A percentile compares a stretch with the other conserved stretches of the same genome.
phyloP scores from a whole-genome alignment of 2,888 invertebrate species.

The Phyto melanocephala region DNA sequence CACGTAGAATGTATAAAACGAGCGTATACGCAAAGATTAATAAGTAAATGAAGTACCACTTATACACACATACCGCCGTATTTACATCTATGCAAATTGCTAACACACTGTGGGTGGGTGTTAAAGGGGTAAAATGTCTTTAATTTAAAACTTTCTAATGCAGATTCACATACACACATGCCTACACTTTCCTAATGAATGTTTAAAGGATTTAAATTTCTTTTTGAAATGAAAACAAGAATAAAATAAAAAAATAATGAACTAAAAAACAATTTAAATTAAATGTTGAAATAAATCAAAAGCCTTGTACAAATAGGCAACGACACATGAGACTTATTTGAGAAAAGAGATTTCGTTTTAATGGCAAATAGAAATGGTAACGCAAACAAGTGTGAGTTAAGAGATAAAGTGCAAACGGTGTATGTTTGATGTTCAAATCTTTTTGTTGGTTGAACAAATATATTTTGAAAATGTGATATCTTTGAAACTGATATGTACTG shows the following conservation, averaged over 20 bases:
- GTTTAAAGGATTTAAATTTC: conserved; percentile 9
- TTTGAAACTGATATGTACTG: no score
- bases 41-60: conserved; percentile 14
- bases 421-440: not conserved
- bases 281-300: conserved; percentile 57
- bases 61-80: not conserved
- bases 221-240: not conserved
- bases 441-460: not conserved
- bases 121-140: not conserved
- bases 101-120: not conserved
- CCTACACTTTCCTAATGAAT: conserved; percentile 11
- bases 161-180: not conserved
- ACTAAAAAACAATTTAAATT: conserved; percentile 45
- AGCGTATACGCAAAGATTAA: conserved; percentile 42
- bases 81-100: not conserved
- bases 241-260: no score
- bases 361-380: not conserved
- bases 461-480: no score
- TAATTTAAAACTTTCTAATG: conserved; percentile 20
- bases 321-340: not conserved
- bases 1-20: conserved; percentile 56
- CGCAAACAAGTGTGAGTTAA: not conserved
- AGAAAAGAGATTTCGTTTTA: not conserved
- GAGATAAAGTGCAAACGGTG: not conserved
- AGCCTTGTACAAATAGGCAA: not conserved